Evolutionary conservation across 2,888 invertebrate species (phyloP), one percentile per base, ranked within the genome.

Genomic region (Synergus itoensis): DNA sequence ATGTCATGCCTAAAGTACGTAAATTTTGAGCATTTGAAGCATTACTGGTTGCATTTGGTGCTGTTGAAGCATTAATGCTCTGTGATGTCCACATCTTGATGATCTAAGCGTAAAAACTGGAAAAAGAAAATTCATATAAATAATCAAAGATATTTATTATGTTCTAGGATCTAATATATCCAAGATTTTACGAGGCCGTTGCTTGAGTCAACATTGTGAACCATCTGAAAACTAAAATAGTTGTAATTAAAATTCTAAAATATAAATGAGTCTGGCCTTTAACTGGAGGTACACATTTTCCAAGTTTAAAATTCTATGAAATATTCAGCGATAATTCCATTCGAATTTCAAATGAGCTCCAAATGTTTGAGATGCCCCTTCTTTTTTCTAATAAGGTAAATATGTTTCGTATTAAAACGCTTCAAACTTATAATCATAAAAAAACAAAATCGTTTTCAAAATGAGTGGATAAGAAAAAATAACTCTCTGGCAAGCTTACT

Each of bases 1-100:
- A 98, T 9, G 99, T 99, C 96, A 99, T 98, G 79, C 99, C 99
- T 89, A 97, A 90, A 9, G 96, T 96, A 87, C 94, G 94, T 84
- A 94, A 91, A 87, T 94, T 94, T 87, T 94, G 94, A 83, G 94
- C 94, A 85, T 93, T 94, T 83, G 94, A 93, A 63, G 93, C 92
- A 48, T 93, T 92, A 12, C 89, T 77, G 63, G 80, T 86, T 1
- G 86, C 83, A 53, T 21, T 65, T 14, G 64, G 53, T 7, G 64
- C n/a, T 36, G 73, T 73, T 36, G 73, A 28, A n/a, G 53, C 1
- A 76, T 89, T 89, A 76, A 85, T 90, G 79, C 87, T 82, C 80
- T 90, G 91, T 18, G 90, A 87, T 11, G 89, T 86, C 91, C 91
- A 91, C 91, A 91, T 91, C 28, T 48, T 82, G 57, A 73, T 62